These are phyloP conservation scores for Pteropus alecto DNA, from an alignment of 2,113 vertebrate species.

Conservation along the genomic window DNA sequence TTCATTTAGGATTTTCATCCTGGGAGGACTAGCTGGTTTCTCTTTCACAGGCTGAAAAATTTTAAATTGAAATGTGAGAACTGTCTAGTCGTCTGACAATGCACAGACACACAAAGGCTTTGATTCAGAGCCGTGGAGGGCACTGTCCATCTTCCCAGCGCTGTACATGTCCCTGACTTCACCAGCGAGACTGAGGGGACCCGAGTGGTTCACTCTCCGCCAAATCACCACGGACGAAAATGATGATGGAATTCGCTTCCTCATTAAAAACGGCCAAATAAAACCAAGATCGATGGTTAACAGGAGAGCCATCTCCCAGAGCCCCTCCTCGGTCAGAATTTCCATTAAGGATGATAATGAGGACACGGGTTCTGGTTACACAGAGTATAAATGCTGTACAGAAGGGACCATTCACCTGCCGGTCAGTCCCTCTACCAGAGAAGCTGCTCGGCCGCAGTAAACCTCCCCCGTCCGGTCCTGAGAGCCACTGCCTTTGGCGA, in stretches of 20 bases:
- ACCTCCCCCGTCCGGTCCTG: no score
- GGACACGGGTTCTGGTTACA: not conserved
- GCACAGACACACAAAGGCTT: not conserved
- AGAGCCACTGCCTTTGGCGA: not conserved
- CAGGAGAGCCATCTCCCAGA: not conserved
- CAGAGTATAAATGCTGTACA: not conserved
- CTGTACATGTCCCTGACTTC: accelerated
- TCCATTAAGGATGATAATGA: not conserved
- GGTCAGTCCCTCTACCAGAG: not conserved
- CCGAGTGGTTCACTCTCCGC: accelerated
- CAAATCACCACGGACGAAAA: no score
- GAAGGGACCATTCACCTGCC: not conserved
- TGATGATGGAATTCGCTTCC: not conserved
- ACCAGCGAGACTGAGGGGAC: accelerated
- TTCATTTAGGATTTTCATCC: conserved; percentile 57
- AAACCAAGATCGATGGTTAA: accelerated
- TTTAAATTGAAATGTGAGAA: not conserved
- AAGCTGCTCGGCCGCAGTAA: accelerated
- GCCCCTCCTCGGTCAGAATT: not conserved
- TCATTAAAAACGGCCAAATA: not conserved
- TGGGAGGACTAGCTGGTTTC: conserved; percentile 66
- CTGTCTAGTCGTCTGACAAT: accelerated
- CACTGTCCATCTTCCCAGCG: accelerated
- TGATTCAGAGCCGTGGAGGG: accelerated
- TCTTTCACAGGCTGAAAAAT: conserved; percentile 76